A percentile compares a stretch with the other conserved stretches of the same genome.
Evolutionary conservation across 2,113 vertebrate species (phyloP).

Genomic region (Pterocles orientalis): DNA sequence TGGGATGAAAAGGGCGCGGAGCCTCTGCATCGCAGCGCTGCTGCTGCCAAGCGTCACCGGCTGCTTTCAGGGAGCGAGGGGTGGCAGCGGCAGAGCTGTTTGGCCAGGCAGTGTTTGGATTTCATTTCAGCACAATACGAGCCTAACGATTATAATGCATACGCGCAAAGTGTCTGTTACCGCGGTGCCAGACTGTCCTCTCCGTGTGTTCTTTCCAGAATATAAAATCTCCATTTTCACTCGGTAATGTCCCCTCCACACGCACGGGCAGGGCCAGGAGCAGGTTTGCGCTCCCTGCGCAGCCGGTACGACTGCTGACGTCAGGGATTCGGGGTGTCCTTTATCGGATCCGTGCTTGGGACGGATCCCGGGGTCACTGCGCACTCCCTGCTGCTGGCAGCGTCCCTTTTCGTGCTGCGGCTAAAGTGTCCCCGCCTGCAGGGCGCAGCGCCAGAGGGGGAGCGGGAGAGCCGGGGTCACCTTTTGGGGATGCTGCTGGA

Average conservation of each 20-base stretch:
- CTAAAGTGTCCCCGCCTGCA: not conserved
- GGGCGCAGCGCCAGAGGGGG: not conserved
- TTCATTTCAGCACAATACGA: not conserved
- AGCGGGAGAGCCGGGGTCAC: not conserved
- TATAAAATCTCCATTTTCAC: not conserved
- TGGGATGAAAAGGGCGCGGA: not conserved
- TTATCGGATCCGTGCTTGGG: not conserved
- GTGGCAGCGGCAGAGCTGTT: not conserved
- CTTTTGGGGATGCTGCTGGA: not conserved
- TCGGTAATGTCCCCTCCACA: not conserved
- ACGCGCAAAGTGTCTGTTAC: not conserved
- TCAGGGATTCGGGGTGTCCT: rapidly evolving
- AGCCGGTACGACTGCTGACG: rapidly evolving
- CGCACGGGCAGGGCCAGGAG: not conserved
- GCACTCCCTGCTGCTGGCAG: not conserved
- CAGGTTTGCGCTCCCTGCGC: rapidly evolving
- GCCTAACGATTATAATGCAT: not conserved
- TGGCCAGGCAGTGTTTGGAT: not conserved
- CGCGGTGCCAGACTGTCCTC: not conserved
- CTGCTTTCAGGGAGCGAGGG: not conserved
- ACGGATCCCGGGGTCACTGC: rapidly evolving
- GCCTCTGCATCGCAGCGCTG: not conserved
- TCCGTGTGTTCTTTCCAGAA: not conserved
- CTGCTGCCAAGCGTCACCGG: not conserved
- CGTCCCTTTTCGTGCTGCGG: rapidly evolving